Evolutionary conservation across 2,113 vertebrate genomes (phyloP).

Genomic region (Natator depressus): DNA sequence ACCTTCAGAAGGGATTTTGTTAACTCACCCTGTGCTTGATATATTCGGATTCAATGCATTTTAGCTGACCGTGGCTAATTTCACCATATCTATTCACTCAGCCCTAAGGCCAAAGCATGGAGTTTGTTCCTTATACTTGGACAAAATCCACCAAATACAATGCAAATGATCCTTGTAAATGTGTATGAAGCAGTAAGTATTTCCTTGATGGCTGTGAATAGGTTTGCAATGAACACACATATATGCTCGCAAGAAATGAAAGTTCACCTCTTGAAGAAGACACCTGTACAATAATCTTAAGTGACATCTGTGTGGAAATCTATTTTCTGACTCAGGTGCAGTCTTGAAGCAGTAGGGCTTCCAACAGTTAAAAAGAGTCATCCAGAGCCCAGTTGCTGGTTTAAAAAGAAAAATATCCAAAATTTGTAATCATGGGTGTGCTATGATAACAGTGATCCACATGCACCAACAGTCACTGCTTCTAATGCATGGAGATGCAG

Average conservation of each 20-base stretch:
- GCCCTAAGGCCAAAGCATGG: not conserved
- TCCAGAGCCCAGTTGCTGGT: not conserved
- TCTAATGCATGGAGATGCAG: not conserved
- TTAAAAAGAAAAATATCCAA: not conserved
- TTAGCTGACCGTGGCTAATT: not conserved
- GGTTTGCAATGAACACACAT: rapidly evolving
- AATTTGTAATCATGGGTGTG: not conserved
- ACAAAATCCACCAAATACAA: not conserved
- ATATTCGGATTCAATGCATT: not conserved
- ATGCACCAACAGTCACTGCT: not conserved
- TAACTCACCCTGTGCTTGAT: not conserved
- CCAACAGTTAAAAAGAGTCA: not conserved
- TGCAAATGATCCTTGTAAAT: not conserved
- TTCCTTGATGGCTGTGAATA: not conserved
- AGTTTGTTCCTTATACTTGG: not conserved
- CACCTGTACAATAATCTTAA: not conserved
- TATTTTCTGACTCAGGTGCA: not conserved
- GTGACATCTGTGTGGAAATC: not conserved
- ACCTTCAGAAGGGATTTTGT: not conserved
- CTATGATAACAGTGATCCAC: rapidly evolving
- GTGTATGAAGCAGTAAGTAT: not conserved
- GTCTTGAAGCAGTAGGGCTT: not conserved
- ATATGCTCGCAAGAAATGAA: not conserved
- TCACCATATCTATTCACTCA: not conserved
- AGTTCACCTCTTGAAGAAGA: not conserved